Base-by-base conservation (phyloP, 53 echinoderm and acorn worm genomes). In the Henricia sp. region DNA sequence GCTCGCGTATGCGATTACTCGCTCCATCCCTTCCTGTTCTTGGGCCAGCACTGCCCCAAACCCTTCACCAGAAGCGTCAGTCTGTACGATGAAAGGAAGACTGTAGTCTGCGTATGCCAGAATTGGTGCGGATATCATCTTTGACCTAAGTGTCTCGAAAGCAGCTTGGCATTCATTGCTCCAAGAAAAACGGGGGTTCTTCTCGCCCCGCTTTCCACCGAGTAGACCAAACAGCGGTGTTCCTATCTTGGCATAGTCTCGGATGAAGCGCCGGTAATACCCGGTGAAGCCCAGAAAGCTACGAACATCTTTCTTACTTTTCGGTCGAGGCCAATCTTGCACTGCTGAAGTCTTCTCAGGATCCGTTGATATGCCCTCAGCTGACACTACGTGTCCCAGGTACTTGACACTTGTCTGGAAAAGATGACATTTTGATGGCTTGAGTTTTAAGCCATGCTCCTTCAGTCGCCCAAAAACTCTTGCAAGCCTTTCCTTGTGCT, bases 391-490 rank as follows among this genome's bases (percentile, higher is more conserved):
- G 24, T 85, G 85, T 43, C 85, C 85, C 29, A 85, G 72, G 34
- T 87, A 87, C 44, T 80, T 23, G 43, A 77, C 88, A 27, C 71
- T 50, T 2, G 39, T 41, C 40, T 57, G 3, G 20, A 77, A 58
- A 1, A 87, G 56, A 34, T 87, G 88, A 27, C 88, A 87, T 50
- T 87, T 80, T 37, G 78, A 68, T 2, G 88, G 88, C 67, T 80
- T 55, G 1, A 88, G 52, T 29, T 88, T 70, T 33, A 82, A 41
- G 21, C 82, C 72, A 55, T 87, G 59, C 21, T 87, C 37, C 25
- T 60, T 53, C 30, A 87, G 57, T 6, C 88, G 10, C 23, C 32
- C 13, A 34, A 87, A 80, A 4, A 87, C 88, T 43, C 27, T 66
- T 58, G 32, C 80, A 32, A 87, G 17, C 23, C 88, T 17, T 39